Percentiles rank a stretch among this genome's conserved stretches.
phyloP scores from a whole-genome alignment of 2,113 vertebrate genomes.

The Polyodon spathula region DNA sequence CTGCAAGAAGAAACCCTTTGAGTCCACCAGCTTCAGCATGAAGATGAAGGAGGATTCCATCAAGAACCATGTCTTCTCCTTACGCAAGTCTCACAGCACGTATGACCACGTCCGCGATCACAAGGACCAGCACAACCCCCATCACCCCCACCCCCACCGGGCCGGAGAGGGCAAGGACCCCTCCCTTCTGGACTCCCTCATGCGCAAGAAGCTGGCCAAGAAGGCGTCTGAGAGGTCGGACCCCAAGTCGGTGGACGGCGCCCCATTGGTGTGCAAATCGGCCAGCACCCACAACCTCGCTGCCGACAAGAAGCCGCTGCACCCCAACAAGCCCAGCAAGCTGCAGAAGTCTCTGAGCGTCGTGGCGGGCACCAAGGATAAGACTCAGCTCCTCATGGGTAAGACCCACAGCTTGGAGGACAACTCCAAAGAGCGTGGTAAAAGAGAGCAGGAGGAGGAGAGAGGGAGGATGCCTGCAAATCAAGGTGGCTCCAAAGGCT shows the following conservation, averaged over 20 bases:
- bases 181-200: conserved; percentile 41
- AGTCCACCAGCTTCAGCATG: conserved; percentile 27
- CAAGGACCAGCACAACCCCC: conserved; percentile 21
- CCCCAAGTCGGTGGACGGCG: conserved; percentile 55
- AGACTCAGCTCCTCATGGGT: conserved; percentile 43
- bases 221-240: conserved; percentile 43
- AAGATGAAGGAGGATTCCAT: conserved; percentile 44
- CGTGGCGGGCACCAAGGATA: conserved; percentile 33
- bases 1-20: conserved; percentile 35
- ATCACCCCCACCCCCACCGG: neutral
- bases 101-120: conserved; percentile 38
- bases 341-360: conserved; percentile 71
- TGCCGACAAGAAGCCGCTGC: conserved; percentile 50
- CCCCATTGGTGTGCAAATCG: conserved; percentile 70
- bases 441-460: conserved; percentile 29
- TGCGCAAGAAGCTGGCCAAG: conserved; percentile 35
- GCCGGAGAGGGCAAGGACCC: conserved; percentile 32
- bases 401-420: conserved; percentile 36
- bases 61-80: conserved; percentile 33
- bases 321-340: conserved; percentile 41
- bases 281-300: conserved; percentile 80
- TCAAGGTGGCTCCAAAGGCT: conserved; percentile 22
- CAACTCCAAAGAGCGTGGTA: conserved; percentile 11
- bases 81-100: conserved; percentile 57
- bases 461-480: conserved; percentile 21